Evolutionary conservation across 2,113 vertebrate genomes (phyloP).

Genomic region (Microcebus tavaratra): DNA sequence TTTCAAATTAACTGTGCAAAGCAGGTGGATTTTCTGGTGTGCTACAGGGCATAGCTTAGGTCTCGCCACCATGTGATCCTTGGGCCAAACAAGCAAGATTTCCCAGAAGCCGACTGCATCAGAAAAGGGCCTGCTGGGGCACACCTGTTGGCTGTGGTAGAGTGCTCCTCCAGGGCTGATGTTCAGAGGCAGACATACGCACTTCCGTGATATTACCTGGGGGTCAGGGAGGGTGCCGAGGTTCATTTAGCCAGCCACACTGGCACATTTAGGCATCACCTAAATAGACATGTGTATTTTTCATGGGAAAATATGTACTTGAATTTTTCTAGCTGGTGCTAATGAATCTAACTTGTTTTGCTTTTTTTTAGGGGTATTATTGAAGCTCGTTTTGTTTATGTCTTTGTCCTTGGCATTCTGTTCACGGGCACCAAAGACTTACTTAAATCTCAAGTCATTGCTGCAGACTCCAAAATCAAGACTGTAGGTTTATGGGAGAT

Average conservation of each 20-base stretch:
- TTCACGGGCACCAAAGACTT: constrained; percentile 95
- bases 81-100: background rate
- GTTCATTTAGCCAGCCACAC: background rate
- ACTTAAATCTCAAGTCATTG: constrained; percentile 90
- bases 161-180: background rate
- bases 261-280: background rate
- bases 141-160: background rate
- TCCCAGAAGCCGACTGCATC: fast-evolving
- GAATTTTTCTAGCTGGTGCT: constrained; percentile 1
- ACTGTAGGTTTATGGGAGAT: constrained; percentile 94
- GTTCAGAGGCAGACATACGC: background rate
- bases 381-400: constrained; percentile 96
- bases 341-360: constrained; percentile 34
- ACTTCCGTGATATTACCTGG: fast-evolving
- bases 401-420: constrained; percentile 96
- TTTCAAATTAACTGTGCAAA: background rate
- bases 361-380: constrained; percentile 90
- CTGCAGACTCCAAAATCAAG: constrained; percentile 82
- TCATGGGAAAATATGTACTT: constrained; percentile 16
- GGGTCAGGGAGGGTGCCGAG: too few species aligned
- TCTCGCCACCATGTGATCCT: background rate
- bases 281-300: background rate
- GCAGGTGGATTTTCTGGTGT: background rate
- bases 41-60: background rate
- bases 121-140: background rate